Percentiles rank a stretch among this genome's conserved stretches.
phyloP scores from a whole-genome alignment of 2,888 invertebrate genomes.

The Drymonia ruficornis region DNA sequence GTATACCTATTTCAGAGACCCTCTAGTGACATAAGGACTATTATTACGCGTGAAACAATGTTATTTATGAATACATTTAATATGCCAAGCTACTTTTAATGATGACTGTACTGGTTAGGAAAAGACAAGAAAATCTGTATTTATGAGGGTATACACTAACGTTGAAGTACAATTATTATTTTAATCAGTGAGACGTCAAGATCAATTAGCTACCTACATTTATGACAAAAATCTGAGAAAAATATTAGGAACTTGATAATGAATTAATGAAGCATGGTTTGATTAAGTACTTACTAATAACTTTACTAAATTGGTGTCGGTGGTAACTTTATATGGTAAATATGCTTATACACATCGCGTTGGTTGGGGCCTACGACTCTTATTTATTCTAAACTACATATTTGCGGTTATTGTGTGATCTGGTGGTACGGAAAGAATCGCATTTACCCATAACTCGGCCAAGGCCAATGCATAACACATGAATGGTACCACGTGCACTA shows the following conservation, averaged over 20 bases:
- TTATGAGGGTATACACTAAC: too few species aligned
- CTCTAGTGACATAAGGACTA: too few species aligned
- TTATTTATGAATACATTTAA: too few species aligned
- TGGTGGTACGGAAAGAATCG: slow-evolving; percentile 17
- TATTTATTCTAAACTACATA: background rate
- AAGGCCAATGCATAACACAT: slow-evolving; percentile 54
- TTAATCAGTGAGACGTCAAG: too few species aligned
- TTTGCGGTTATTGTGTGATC: background rate
- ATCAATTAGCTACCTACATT: too few species aligned
- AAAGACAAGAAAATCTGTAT: too few species aligned
- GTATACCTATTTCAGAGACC: too few species aligned
- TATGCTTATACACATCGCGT: background rate
- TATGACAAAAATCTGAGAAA: background rate
- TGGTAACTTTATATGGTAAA: slow-evolving; percentile 11
- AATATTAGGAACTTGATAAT: background rate
- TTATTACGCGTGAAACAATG: too few species aligned
- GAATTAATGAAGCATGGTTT: slow-evolving; percentile 35
- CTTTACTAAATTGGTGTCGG: slow-evolving; percentile 27
- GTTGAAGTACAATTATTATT: too few species aligned
- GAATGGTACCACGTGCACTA: slow-evolving; percentile 42
- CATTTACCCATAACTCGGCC: slow-evolving; percentile 42
- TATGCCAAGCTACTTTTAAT: too few species aligned
- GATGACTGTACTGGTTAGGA: too few species aligned
- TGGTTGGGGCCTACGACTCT: background rate
- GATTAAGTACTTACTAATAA: slow-evolving; percentile 2